Evolutionary conservation across 2,888 invertebrate species (phyloP).

Genomic region (Lasioglossum calceatum): DNA sequence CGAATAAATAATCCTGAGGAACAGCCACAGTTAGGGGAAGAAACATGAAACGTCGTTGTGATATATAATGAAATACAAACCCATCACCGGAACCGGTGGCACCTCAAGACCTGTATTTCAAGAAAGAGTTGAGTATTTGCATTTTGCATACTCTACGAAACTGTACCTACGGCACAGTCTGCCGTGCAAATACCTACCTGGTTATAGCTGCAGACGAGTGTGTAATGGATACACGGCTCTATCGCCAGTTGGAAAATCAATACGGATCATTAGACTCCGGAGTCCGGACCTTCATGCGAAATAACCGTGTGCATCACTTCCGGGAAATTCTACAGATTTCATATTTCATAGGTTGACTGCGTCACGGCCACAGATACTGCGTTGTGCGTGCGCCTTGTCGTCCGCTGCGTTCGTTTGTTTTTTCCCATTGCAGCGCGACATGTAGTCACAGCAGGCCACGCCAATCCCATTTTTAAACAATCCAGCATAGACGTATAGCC

Average conservation of each 20-base stretch:
- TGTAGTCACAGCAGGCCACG: too few relatives aligned
- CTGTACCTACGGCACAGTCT: neutral
- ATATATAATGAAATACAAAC: constrained; percentile 69
- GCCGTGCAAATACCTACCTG: neutral
- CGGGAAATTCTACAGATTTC: too few relatives aligned
- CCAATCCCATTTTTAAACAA: too few relatives aligned
- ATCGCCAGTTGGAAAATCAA: neutral
- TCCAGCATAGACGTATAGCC: too few relatives aligned
- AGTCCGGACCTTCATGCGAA: neutral
- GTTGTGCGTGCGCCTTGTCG: too few relatives aligned
- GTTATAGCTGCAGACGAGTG: neutral
- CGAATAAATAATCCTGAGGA: constrained; percentile 82
- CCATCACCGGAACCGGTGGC: constrained; percentile 45
- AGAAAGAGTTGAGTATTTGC: constrained; percentile 23
- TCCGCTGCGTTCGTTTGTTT: too few relatives aligned
- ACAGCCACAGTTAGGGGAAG: constrained; percentile 72
- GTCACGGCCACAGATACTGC: too few relatives aligned
- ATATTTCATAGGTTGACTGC: too few relatives aligned
- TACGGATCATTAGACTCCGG: neutral
- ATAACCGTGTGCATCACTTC: neutral
- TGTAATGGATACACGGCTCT: neutral
- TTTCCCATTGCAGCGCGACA: too few relatives aligned
- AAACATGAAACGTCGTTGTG: constrained; percentile 69
- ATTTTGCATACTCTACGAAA: constrained; percentile 20
- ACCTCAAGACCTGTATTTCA: constrained; percentile 7